phyloP scores from a whole-genome alignment of 2,797 vertebrate genomes.

The Sebastes matsubarae region DNA sequence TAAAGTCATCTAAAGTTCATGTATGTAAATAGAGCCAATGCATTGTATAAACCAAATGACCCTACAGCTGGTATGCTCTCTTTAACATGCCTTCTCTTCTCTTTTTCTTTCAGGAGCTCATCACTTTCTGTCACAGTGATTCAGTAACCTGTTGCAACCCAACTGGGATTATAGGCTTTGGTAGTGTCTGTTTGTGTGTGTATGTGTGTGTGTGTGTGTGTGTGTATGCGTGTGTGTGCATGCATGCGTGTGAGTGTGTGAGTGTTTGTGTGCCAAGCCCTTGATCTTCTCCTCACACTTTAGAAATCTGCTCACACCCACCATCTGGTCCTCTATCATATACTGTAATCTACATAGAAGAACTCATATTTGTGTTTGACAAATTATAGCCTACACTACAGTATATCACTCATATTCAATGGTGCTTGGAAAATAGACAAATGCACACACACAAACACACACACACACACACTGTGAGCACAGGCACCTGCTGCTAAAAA shows the following conservation, averaged over 20 bases:
- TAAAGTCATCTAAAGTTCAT: background rate
- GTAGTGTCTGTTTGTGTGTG: constrained; percentile 1
- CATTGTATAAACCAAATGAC: background rate
- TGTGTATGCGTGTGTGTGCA: background rate
- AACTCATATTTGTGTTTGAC: constrained; percentile 5
- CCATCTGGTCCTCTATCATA: constrained; percentile 58
- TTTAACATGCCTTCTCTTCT: background rate
- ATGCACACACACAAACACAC: background rate
- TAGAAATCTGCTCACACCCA: constrained; percentile 52
- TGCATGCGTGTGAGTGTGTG: background rate
- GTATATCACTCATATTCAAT: background rate
- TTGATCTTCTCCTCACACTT: constrained; percentile 63
- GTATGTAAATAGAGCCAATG: background rate
- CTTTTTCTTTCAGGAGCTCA: background rate
- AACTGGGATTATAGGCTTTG: constrained; percentile 42
- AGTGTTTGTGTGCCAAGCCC: constrained; percentile 32
- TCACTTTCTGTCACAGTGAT: constrained; percentile 33
- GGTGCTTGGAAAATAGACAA: constrained; percentile 1
- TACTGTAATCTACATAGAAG: background rate
- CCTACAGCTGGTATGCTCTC: background rate
- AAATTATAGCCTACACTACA: background rate
- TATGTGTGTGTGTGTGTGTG: constrained; percentile 18
- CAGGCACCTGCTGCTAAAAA: constrained; percentile 14
- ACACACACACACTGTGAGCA: background rate
- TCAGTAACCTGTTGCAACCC: constrained; percentile 52